Conservation (phyloP, 2,113 vertebrate species). For the Scomber japonicus region DNA sequence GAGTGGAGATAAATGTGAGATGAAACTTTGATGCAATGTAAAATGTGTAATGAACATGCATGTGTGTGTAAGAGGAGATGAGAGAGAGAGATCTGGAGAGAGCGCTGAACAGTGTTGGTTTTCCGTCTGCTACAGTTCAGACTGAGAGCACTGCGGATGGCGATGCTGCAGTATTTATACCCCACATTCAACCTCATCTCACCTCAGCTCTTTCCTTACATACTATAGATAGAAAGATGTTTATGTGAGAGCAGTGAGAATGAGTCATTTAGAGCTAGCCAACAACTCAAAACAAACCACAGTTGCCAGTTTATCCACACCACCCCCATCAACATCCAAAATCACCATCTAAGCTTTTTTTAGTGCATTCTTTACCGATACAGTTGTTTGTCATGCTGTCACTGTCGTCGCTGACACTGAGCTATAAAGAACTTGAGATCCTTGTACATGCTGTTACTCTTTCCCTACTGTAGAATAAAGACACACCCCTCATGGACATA, state of each 20-base stretch:
- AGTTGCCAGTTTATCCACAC: constrained; percentile 7
- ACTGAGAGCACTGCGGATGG: constrained; percentile 77
- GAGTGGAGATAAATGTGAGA: not conserved
- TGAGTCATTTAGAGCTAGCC: constrained; percentile 35
- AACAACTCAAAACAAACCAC: constrained; percentile 31
- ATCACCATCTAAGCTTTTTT: not conserved
- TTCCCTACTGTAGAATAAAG: constrained; percentile 17
- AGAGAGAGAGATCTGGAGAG: constrained; percentile 39
- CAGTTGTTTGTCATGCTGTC: constrained; percentile 49
- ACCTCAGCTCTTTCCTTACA: constrained; percentile 66
- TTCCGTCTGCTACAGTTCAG: constrained; percentile 69
- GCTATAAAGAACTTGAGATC: constrained; percentile 23
- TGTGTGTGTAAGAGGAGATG: constrained; percentile 21
- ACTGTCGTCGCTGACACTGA: constrained; percentile 29
- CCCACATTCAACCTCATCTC: constrained; percentile 69
- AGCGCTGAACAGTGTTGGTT: constrained; percentile 55
- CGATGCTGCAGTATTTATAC: constrained; percentile 78
- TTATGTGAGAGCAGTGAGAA: constrained; percentile 38
- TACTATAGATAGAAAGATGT: constrained; percentile 42
- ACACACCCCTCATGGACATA: constrained; percentile 30
- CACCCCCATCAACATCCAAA: not conserved
- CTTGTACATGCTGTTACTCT: constrained; percentile 22
- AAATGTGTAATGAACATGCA: constrained; percentile 23
- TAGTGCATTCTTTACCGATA: not conserved
- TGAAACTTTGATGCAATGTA: constrained; percentile 27